Evolutionary conservation across 2,888 invertebrate species (phyloP), one percentile per base, ranked within the genome.

Genomic region (Globia sparganii): DNA sequence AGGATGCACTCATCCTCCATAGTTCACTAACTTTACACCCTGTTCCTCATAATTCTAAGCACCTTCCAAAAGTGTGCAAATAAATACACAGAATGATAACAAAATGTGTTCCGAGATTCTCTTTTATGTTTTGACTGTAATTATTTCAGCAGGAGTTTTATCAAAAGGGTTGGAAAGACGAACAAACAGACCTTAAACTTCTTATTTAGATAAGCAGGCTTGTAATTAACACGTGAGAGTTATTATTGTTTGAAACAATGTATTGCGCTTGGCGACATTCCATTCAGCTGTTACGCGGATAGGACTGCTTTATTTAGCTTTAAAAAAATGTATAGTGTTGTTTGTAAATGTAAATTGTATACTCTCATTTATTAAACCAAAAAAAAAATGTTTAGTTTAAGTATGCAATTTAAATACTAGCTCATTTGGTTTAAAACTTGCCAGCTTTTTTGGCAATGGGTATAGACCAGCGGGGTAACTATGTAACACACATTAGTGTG

Each of bases 211-310:
- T 81, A 81, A 84, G 73, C 70, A 37, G 21, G 43, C 61, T 73
- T 49, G 58, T 73, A 67, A 76, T 81, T 81, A 77, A 81, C 56
- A 72, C 72, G 62, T 85, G 62, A 73, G 72, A 74, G 40, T 85
- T 85, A 85, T 85, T 85, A 74, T 85, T 77, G 82, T 77, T 77
- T 46, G 49, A 59, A 83, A 83, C 85, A 83, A 77, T 75, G 72
- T 76, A 71, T 65, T 58, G 61, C 62, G 61, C 58, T 43, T 74
- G 58, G 62, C 61, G 80, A 66, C 65, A 58, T 40, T 72, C 69
- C 65, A 81, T 79, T 76, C 69, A 75, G 46, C 28, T 56, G 65
- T 61, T 37, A 40, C 65, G 5, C 28, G 67, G 61, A 83, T 61
- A 78, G 28, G 49, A 66, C 28, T 49, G 53, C 43, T 81, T 72